Base-by-base conservation (phyloP, 2,888 invertebrate species). In the Patella pellucida region DNA sequence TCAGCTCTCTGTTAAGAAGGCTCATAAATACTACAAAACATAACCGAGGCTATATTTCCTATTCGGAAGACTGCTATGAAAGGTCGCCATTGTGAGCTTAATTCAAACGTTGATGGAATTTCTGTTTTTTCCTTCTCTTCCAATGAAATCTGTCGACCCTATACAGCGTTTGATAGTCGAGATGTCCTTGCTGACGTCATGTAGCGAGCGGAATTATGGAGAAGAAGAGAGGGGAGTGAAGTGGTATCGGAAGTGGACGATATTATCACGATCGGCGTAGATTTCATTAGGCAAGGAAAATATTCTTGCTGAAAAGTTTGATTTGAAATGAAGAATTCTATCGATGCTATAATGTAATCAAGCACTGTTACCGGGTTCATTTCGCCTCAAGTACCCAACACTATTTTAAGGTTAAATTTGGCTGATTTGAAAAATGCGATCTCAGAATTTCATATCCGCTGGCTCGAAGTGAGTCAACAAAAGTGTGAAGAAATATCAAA, bases 251-350 rank as follows among this genome's bases (percentile, higher is more conserved):
- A 16, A 68, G 73, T 52, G 68, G 52, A n/a, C 51, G 31, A 73
- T 68, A 73, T 73, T 73, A 73, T 73, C 73, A 19, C 67, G 31
- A 27, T 51, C 68, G 70, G 70, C 67, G 74, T 76, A 79, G 68
- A 79, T 79, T 79, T 79, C 79, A 79, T 79, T 79, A 79, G 75
- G 75, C 76, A 75, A 75, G 76, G 69, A 79, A 79, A 79, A 79
- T 79, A 79, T 75, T 73, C 79, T 79, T 79, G 76, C 73, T 71
- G 76, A 73, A 71, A 74, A 72, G 76, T 79, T 76, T 76, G 79
- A 79, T 72, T 75, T 76, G 76, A 75, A 79, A 76, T 76, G 76
- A 72, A 73, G 76, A 79, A 76, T 75, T 79, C 75, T 76, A 79
- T 77, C 79, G 73, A 71, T 68, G 67, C 54, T 75, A 74, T 79